Evolutionary conservation across 2,888 invertebrate species (phyloP).

Genomic region (Dicranocentrus wangi): DNA sequence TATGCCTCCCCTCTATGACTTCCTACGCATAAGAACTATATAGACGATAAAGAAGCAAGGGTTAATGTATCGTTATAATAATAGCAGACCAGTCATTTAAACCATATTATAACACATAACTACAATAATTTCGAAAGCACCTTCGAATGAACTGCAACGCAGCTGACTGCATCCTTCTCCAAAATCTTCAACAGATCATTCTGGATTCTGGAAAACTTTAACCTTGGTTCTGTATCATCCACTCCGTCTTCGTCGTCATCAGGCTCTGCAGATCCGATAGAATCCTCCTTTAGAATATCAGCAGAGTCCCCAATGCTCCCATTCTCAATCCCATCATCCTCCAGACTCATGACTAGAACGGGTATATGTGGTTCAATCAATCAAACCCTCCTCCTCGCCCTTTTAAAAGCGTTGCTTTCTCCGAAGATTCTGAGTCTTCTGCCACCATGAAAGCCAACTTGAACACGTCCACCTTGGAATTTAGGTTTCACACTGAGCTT

Average conservation of each 20-base stretch:
- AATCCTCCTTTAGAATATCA: slow-evolving; percentile 61
- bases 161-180: slow-evolving; percentile 89
- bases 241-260: slow-evolving; percentile 73
- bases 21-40: slow-evolving; percentile 90
- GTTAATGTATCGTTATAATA: no score
- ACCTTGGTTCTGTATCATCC: slow-evolving; percentile 86
- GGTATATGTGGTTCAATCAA: no score
- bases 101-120: neutral
- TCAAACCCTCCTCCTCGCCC: no score
- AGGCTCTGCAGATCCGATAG: slow-evolving; percentile 50
- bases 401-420: no score
- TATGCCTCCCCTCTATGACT: slow-evolving; percentile 93
- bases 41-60: no score
- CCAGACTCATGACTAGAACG: slow-evolving; percentile 51
- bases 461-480: no score
- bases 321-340: slow-evolving; percentile 60
- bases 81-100: neutral
- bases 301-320: slow-evolving; percentile 68
- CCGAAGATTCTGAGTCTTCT: no score
- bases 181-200: slow-evolving; percentile 91
- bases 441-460: no score
- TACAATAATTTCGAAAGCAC: slow-evolving; percentile 75
- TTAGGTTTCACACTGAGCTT: no score
- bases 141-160: slow-evolving; percentile 94
- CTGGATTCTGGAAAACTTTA: slow-evolving; percentile 91